Conservation (phyloP, 2,113 vertebrate genomes). For the Urocolius indicus region DNA sequence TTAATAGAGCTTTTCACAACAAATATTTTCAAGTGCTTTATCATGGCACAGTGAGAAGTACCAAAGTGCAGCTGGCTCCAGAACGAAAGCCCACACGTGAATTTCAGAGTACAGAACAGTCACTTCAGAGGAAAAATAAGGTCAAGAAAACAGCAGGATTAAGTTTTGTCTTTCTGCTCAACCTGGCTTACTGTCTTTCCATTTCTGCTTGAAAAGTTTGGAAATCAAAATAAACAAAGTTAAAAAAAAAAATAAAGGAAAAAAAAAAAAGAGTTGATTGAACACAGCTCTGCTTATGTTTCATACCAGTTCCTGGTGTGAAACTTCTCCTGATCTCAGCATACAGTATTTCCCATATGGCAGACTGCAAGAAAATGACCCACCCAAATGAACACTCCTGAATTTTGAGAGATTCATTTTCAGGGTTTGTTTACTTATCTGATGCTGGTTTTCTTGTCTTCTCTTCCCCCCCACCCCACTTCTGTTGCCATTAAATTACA, state of each 20-base stretch:
- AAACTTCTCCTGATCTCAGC: background rate
- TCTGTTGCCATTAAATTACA: background rate
- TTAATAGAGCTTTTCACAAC: background rate
- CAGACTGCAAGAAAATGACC: background rate
- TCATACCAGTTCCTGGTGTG: conserved; percentile 3
- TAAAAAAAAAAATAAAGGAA: background rate
- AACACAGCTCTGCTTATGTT: conserved; percentile 36
- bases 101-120: background rate
- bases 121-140: conserved; percentile 37
- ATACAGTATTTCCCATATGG: background rate
- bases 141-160: conserved; percentile 38
- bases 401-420: background rate
- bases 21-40: background rate
- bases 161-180: conserved; percentile 15
- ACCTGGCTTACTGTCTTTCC: background rate
- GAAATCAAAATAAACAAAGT: conserved; percentile 4
- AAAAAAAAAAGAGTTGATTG: background rate
- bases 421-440: conserved; percentile 31
- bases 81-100: background rate
- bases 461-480: background rate
- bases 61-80: conserved; percentile 1
- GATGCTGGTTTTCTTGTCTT: background rate
- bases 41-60: background rate
- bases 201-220: background rate
- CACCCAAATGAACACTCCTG: background rate